Base-by-base conservation (phyloP, 2,888 invertebrate species). In the Eristalinus sepulchralis region DNA sequence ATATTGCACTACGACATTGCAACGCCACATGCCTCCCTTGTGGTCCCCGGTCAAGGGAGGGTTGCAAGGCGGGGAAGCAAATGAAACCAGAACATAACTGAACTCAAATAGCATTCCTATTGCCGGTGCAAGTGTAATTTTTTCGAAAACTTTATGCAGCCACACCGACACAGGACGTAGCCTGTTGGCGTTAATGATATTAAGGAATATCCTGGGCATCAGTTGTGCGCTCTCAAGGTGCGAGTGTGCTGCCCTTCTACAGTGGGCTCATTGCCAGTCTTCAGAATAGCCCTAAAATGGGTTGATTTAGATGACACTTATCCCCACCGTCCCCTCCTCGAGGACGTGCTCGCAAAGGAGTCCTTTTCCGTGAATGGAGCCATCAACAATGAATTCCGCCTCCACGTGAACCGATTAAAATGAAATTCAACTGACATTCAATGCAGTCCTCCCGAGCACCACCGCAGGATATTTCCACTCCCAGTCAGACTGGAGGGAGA, bases 111-210 rank as follows among this genome's bases (percentile, higher is more conserved):
- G 76, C 80, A 80, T 62, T 76, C 83, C 64, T 55, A 75, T 75
- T 71, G 75, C 71, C 76, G 60, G 31, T 68, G 76, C 84, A 80
- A 72, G 75, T 80, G 80, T 39, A 84, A 80, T 84, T 84, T 80
- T 63, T 76, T 76, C 47, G 47, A 47, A 55, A 24, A 62, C 75
- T 67, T 79, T 79, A 63, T 75, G 75, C 64, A 34, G 31, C 39
- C 33, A 36, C 70, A n/a, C 22, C 24, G 36, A 36, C 60, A 47
- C 62, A 47, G 10, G 57, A 34, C 73, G 10, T 70, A 75, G 71
- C 17, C 17, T 17, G 47, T 8, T 47, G 71, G 71, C 80, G 71
- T 80, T 80, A 84, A 84, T 80, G 80, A 80, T 84, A 80, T 80
- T 84, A 84, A 71, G 81, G 80, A 84, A 76, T 80, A 80, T 84